Base-by-base conservation (phyloP, 2,113 vertebrate species). In the Syrrhaptes paradoxus region DNA sequence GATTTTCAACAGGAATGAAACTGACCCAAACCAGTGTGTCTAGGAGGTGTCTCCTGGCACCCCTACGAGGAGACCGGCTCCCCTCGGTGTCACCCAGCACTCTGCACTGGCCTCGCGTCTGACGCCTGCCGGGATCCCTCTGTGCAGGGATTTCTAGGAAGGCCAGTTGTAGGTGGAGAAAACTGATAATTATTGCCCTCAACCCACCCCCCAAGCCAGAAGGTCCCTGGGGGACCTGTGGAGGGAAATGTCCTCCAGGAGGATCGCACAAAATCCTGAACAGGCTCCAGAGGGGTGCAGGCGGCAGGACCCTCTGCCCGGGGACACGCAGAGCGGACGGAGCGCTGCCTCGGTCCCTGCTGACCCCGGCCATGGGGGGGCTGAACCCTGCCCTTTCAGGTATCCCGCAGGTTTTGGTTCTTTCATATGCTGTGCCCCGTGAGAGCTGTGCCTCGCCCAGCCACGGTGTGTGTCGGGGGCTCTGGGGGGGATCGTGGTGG, bases 371-470 rank as follows among this genome's bases (percentile, higher is more conserved):
- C 76, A 61, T 7, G 19, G 15, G 24, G 31, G 25, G 8, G 4
- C 74, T 58, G 66, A 36, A 73, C 4, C n/a, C 41, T 48, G n/a
- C 26, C 55, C 62, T 81, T 43, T 36, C 43, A 48, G 36, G 34
- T 43, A 57, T 68, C 22, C 65, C 8, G 3, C 1, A 2, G 8
- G 4, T 46, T 24, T 38, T 45, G 29, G 24, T 73, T 57, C 71
- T 28, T 55, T 34, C 7, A 0, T 6, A 5, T 10, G 41, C 7
- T 22, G n/a, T 12, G 10, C 19, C 43, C 36, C 1, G 0, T 2
- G 16, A 11, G 16, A 87, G 65, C n/a, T n/a, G 11, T 38, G 38
- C 38, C 41, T 13, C 41, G 13, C 41, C 41, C 41, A 41, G 41
- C 41, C 12, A 41, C 13, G 41, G 41, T 41, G 41, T 41, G 13